Evolutionary conservation across 2,797 vertebrate species (phyloP).

Genomic region (Neomorphus geoffroyi): DNA sequence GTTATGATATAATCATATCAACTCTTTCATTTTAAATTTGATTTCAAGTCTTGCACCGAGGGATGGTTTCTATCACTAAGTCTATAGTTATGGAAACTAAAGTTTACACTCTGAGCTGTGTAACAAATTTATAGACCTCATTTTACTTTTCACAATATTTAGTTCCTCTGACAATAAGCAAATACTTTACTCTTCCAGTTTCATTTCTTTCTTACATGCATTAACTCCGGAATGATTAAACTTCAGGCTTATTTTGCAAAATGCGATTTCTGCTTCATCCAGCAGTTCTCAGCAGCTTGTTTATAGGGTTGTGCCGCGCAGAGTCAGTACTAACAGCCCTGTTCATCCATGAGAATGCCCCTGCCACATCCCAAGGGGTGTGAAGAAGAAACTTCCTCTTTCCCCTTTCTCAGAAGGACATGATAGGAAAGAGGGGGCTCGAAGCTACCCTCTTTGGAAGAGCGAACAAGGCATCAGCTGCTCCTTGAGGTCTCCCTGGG

Average conservation of each 20-base stretch:
- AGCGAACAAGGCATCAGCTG: not conserved
- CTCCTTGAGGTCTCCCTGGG: slow-evolving; percentile 15
- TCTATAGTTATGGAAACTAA: not conserved
- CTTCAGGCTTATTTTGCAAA: not conserved
- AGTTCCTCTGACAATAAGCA: not conserved
- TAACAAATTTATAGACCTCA: not conserved
- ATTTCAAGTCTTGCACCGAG: not conserved
- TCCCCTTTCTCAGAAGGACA: not conserved
- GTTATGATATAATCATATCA: not conserved
- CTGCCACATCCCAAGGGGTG: not conserved
- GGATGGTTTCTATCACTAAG: not conserved
- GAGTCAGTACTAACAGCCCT: not conserved
- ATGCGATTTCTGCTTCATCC: not conserved
- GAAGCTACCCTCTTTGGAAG: not conserved
- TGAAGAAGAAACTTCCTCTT: not conserved
- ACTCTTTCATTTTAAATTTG: not conserved
- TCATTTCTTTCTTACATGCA: not conserved
- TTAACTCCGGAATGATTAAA: not conserved
- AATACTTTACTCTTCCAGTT: not conserved
- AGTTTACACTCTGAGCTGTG: not conserved
- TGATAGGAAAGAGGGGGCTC: not conserved
- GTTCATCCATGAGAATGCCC: fast-evolving
- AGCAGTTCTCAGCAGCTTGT: not conserved
- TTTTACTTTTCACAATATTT: not conserved
- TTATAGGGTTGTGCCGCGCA: not conserved